These are phyloP conservation scores for Pomatorhinus ruficollis DNA, from an alignment of 2,113 vertebrate genomes.

Conservation along the genomic window DNA sequence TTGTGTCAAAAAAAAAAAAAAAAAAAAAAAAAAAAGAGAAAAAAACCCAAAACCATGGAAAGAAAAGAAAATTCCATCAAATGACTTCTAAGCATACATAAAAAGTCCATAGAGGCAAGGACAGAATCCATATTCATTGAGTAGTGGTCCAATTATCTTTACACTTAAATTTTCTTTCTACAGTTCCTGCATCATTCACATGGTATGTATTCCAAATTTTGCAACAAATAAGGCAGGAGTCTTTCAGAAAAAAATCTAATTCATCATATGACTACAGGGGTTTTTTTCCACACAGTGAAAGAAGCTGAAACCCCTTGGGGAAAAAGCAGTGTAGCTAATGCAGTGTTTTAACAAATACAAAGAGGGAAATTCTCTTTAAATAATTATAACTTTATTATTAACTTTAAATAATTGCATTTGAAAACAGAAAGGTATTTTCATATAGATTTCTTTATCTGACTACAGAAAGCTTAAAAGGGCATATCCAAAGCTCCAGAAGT, in stretches of 20 bases:
- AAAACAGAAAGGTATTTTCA: background rate
- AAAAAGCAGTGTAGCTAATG: background rate
- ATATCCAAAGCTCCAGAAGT: background rate
- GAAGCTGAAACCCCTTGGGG: background rate
- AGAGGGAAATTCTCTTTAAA: background rate
- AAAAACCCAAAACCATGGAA: background rate
- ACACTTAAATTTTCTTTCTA: background rate
- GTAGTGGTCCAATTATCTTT: background rate
- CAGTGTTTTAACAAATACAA: background rate
- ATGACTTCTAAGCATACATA: background rate
- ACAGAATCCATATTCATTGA: background rate
- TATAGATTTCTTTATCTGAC: background rate
- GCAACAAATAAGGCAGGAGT: background rate
- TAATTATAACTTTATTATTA: background rate
- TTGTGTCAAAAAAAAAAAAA: background rate
- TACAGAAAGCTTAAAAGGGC: background rate
- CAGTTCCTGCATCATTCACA: background rate
- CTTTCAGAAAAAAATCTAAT: background rate
- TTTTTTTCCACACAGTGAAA: background rate
- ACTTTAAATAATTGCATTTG: background rate
- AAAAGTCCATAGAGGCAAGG: background rate
- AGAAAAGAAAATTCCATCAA: background rate
- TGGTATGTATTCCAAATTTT: background rate
- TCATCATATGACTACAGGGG: background rate
- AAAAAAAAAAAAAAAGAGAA: background rate